A percentile compares a stretch with the other conserved stretches of the same genome.
phyloP scores from a whole-genome alignment of 2,113 vertebrate species.

The Pedetes capensis region DNA sequence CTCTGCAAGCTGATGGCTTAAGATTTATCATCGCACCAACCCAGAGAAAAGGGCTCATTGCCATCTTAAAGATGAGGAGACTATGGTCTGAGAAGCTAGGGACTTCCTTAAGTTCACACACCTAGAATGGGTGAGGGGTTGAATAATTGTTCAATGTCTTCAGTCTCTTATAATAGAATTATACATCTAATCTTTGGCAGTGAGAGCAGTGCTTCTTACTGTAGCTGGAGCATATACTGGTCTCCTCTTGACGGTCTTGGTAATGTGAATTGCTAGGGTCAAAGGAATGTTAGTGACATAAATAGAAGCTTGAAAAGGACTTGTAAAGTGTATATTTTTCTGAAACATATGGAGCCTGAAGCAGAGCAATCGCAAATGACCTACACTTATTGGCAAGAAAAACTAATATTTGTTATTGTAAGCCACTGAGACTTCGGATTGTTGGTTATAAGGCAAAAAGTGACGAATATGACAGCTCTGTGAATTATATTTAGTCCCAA shows the following conservation, averaged over 20 bases:
- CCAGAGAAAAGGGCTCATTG: not conserved
- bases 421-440: not conserved
- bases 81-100: not conserved
- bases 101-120: not conserved
- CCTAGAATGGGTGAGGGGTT: not conserved
- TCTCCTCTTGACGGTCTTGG: not conserved
- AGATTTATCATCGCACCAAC: not conserved
- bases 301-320: not conserved
- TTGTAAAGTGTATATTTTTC: not conserved
- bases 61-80: not conserved
- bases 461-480: not conserved
- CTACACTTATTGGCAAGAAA: not conserved
- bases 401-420: not conserved
- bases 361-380: not conserved
- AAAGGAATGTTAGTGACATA: not conserved
- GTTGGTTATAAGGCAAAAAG: slow-evolving; percentile 5
- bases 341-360: not conserved
- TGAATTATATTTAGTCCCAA: not conserved
- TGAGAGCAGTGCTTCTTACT: not conserved
- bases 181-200: not conserved
- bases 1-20: not conserved
- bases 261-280: not conserved
- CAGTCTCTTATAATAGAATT: not conserved
- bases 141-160: not conserved
- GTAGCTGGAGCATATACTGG: not conserved